Evolutionary conservation across 2,113 vertebrate genomes (phyloP).

Genomic region (Pionites leucogaster): DNA sequence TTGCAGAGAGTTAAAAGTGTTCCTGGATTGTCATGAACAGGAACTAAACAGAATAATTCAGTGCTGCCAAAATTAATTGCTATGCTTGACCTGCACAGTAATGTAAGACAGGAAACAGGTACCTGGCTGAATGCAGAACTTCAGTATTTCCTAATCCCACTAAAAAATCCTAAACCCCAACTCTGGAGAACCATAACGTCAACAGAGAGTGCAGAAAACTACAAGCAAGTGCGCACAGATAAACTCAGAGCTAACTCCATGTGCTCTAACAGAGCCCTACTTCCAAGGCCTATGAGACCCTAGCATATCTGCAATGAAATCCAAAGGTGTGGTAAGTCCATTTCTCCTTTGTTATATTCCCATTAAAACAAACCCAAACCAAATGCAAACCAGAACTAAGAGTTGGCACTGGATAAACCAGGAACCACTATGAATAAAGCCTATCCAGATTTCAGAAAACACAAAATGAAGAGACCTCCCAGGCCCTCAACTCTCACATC

Average conservation of each 20-base stretch:
- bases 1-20: background rate
- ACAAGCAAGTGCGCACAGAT: background rate
- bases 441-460: background rate
- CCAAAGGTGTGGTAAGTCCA: background rate
- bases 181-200: background rate
- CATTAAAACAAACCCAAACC: background rate
- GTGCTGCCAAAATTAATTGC: background rate
- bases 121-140: background rate
- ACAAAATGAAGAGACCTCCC: background rate
- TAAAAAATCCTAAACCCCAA: background rate
- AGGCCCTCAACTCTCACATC: background rate
- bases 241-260: background rate
- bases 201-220: background rate
- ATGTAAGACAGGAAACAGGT: background rate
- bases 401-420: background rate
- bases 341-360: background rate
- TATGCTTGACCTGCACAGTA: background rate
- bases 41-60: background rate
- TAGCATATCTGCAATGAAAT: background rate
- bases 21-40: slow-evolving; percentile 28
- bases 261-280: background rate
- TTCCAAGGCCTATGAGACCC: background rate
- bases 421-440: background rate
- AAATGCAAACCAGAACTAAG: background rate
- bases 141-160: background rate